Percentiles rank a stretch among this genome's conserved stretches.
Evolutionary conservation across 2,888 invertebrate species (phyloP).

Genomic region (Drosophila setosimentum): DNA sequence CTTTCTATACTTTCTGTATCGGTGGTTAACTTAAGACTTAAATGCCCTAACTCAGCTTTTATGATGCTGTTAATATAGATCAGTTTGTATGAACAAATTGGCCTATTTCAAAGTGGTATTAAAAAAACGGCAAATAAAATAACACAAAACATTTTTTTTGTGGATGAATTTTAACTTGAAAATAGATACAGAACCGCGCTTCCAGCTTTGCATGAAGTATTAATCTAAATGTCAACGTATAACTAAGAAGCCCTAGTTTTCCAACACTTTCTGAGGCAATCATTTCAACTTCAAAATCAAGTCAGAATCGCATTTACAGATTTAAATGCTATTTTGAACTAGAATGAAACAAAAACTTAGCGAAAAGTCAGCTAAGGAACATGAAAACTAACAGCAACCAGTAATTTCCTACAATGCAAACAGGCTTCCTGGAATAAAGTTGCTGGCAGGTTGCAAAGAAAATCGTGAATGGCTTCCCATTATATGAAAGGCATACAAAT

Average conservation of each 20-base stretch:
- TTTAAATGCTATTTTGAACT: background rate
- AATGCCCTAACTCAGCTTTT: background rate
- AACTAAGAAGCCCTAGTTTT: too few relatives aligned
- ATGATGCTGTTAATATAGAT: background rate
- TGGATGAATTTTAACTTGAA: too few relatives aligned
- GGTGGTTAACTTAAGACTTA: background rate
- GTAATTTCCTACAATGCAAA: background rate
- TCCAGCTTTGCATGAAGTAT: too few relatives aligned
- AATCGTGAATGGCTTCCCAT: slow-evolving; percentile 35
- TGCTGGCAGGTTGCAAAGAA: slow-evolving; percentile 45
- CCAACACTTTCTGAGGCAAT: too few relatives aligned
- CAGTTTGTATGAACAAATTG: background rate
- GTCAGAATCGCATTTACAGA: background rate
- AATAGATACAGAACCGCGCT: too few relatives aligned
- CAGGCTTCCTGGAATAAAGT: slow-evolving; percentile 47
- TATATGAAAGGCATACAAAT: slow-evolving; percentile 37
- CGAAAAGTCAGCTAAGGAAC: too few relatives aligned
- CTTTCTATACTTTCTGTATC: too few relatives aligned
- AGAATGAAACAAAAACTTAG: too few relatives aligned
- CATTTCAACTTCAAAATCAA: background rate
- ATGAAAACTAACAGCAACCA: background rate
- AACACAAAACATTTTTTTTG: background rate
- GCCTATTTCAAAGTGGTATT: background rate
- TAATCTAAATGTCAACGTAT: too few relatives aligned
- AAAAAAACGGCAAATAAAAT: background rate